phyloP scores from a whole-genome alignment of 2,113 vertebrate species.

The Bungarus multicinctus region DNA sequence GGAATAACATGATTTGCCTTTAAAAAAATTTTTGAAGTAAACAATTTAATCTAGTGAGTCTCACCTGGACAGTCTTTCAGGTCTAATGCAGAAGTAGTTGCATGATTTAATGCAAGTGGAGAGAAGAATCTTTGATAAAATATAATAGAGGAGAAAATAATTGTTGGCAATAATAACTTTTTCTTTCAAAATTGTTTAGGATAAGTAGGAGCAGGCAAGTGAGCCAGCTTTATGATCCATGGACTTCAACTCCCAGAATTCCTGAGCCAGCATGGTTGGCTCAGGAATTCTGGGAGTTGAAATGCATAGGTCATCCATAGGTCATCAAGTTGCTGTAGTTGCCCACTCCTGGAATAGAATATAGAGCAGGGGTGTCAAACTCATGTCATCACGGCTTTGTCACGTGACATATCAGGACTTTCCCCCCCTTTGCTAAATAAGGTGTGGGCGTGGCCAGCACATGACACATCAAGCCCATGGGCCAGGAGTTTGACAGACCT shows the following conservation, averaged over 20 bases:
- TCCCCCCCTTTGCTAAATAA: too few relatives aligned
- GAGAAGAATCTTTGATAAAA: slow-evolving; percentile 20
- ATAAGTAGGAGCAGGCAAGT: background rate
- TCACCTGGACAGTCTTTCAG: slow-evolving; percentile 33
- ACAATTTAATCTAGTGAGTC: slow-evolving; percentile 37
- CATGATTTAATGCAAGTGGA: slow-evolving; percentile 34
- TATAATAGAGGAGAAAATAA: slow-evolving; percentile 21
- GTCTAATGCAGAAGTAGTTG: slow-evolving; percentile 45
- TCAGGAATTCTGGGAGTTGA: background rate
- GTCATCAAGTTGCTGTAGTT: background rate
- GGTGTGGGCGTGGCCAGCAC: too few relatives aligned
- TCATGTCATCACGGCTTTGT: too few relatives aligned
- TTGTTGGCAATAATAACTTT: slow-evolving; percentile 27
- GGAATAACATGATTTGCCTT: slow-evolving; percentile 47
- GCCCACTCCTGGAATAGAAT: background rate
- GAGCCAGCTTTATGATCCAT: background rate
- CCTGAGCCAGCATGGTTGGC: background rate
- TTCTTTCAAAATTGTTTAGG: slow-evolving; percentile 31
- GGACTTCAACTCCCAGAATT: background rate
- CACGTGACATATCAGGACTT: too few relatives aligned
- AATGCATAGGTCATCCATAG: background rate
- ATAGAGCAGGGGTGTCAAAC: background rate
- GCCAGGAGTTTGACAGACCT: too few relatives aligned
- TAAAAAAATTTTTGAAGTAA: slow-evolving; percentile 48
- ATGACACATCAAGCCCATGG: too few relatives aligned